Base-by-base conservation (phyloP, 2,113 vertebrate species). In the Menura novaehollandiae region DNA sequence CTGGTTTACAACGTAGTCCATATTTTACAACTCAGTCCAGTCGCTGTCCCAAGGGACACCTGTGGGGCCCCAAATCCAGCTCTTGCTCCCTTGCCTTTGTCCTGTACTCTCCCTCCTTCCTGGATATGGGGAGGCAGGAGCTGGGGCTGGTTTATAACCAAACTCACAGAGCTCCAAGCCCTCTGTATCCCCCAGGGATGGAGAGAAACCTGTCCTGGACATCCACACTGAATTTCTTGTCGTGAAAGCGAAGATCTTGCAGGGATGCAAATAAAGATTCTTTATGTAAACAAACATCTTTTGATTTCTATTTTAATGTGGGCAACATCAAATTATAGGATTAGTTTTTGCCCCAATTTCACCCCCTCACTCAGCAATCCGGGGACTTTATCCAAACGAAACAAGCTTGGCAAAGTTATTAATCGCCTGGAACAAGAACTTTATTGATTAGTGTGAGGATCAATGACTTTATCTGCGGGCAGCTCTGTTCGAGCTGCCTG, bases 371-470 rank as follows among this genome's bases (percentile, higher is more conserved):
- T 49, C 53, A 32, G 63, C 28, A 39, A 58, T 14, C 55, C 9
- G 4, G 53, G n/a, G 18, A 7, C 30, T 80, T 69, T 30, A 27
- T 17, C 74, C 55, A 27, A 93, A 64, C 20, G 49, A 63, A 82
- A 64, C 43, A 52, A 75, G 68, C 74, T 67, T 12, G 76, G 52
- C 44, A 8, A 94, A 91, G 93, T 96, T 94, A 95, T 92, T 67
- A 91, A 93, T 92, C 77, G 88, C 64, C 26, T 10, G 49, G 76
- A 95, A 93, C 80, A 92, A 81, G 80, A 67, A 74, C 56, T 72
- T 13, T 91, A 95, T 97, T 89, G 95, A 95, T 89, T 20, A 6
- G 5, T 4, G 8, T 8, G 84, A 85, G 52, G 72, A 96, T 96
- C 88, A 71, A 94, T 94, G 64, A 30, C 72, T 76, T 95, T 96